Evolutionary conservation across 2,797 vertebrate genomes (phyloP).

Genomic region (Todus mexicanus): DNA sequence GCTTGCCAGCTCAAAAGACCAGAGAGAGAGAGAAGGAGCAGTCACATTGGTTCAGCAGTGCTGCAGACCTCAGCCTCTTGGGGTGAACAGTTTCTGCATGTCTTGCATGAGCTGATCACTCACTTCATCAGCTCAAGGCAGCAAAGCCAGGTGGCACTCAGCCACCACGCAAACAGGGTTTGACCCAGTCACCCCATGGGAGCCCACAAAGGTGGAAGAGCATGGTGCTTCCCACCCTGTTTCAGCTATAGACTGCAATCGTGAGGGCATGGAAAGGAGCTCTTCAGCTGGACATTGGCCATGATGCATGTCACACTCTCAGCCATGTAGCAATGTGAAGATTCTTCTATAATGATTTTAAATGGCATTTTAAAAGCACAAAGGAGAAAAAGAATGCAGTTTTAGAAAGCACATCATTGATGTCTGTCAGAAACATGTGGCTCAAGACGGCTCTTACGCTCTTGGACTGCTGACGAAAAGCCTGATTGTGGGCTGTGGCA

Average conservation of each 20-base stretch:
- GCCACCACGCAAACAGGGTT: neutral
- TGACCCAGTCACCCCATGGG: neutral
- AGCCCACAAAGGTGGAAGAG: neutral
- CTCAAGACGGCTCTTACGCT: neutral
- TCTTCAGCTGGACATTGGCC: accelerated
- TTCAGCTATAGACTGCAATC: neutral
- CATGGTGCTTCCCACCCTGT: too few species aligned
- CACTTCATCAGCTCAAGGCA: accelerated
- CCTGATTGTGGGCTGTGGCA: neutral
- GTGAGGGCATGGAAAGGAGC: neutral
- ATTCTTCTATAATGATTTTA: neutral
- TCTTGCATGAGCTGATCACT: neutral
- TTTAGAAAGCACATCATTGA: neutral
- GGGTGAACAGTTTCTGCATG: neutral
- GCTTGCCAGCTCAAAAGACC: neutral
- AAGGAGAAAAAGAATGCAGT: accelerated
- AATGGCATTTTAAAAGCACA: neutral
- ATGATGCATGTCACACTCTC: accelerated
- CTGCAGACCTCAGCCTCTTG: neutral
- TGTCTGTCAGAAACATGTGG: neutral
- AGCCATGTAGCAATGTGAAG: neutral
- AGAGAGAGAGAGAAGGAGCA: neutral
- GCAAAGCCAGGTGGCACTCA: neutral
- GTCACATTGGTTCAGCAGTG: neutral
- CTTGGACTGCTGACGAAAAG: neutral